Evolutionary conservation across 2,113 vertebrate species (phyloP).

Genomic region (Tapirus terrestris): DNA sequence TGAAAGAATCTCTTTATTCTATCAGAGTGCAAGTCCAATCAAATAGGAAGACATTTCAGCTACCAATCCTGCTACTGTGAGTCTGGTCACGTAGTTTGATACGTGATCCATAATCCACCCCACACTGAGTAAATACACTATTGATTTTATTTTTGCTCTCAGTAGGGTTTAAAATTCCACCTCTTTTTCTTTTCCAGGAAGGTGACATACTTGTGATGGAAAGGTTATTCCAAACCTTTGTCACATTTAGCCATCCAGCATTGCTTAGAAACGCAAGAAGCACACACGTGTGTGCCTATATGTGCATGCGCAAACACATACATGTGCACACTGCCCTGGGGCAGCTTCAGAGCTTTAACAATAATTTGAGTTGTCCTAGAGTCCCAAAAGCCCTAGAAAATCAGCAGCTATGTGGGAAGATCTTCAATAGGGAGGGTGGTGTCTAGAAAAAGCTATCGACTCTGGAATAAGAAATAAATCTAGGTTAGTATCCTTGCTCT

Average conservation of each 20-base stretch:
- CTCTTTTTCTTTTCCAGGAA: neutral
- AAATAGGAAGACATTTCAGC: neutral
- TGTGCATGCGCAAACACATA: neutral
- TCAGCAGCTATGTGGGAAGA: neutral
- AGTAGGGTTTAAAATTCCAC: neutral
- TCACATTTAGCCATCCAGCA: neutral
- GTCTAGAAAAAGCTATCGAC: neutral
- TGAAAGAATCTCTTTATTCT: neutral
- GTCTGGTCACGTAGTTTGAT: neutral
- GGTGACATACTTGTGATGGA: neutral
- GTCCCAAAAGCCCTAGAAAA: neutral
- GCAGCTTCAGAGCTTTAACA: neutral
- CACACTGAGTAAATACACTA: neutral
- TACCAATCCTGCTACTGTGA: neutral
- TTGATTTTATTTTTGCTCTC: neutral
- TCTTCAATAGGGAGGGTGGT: neutral
- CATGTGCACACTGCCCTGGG: neutral
- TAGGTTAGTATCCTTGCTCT: conserved; percentile 42
- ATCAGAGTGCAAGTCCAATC: neutral
- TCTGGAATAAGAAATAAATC: conserved; percentile 16
- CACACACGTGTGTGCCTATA: neutral
- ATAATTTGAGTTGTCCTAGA: neutral
- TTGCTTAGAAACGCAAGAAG: neutral
- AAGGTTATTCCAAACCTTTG: neutral
- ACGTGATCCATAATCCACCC: neutral